Conservation (phyloP, 2,113 vertebrate genomes). For the Takifugu bimaculatus region DNA sequence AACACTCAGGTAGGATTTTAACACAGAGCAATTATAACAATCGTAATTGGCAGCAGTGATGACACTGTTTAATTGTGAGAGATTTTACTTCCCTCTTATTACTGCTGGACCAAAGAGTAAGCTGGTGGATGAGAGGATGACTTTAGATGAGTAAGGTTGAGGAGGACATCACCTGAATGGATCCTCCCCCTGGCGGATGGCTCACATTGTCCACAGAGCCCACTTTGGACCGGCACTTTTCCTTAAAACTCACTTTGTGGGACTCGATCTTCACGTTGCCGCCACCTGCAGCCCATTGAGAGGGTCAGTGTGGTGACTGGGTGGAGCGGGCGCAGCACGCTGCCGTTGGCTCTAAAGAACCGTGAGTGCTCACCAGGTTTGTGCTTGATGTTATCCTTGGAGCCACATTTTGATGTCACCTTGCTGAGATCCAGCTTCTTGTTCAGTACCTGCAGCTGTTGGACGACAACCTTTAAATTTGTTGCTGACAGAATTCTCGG, state of each 20-base stretch:
- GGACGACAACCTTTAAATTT: constrained; percentile 7
- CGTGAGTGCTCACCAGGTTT: constrained; percentile 82
- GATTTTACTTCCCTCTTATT: no score
- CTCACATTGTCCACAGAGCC: constrained; percentile 85
- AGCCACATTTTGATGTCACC: constrained; percentile 93
- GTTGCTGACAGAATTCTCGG: no score
- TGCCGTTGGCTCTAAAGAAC: no score
- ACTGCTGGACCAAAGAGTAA: not conserved
- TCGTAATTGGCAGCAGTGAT: no score
- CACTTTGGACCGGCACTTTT: constrained; percentile 88
- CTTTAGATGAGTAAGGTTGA: no score
- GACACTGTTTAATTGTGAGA: no score
- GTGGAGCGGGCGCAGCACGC: no score
- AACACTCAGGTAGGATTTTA: no score
- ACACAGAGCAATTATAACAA: no score
- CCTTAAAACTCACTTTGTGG: constrained; percentile 88
- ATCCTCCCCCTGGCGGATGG: constrained; percentile 77
- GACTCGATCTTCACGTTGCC: constrained; percentile 88
- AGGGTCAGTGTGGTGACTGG: not conserved
- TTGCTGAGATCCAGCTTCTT: constrained; percentile 94
- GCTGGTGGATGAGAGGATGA: no score
- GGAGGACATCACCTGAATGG: constrained; percentile 77
- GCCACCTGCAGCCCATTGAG: constrained; percentile 75
- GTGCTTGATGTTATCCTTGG: constrained; percentile 90
- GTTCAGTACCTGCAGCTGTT: constrained; percentile 90